A percentile compares a stretch with the other conserved stretches of the same genome.
Conservation (phyloP, 2,888 invertebrate genomes). For the Drosophila atripex region DNA sequence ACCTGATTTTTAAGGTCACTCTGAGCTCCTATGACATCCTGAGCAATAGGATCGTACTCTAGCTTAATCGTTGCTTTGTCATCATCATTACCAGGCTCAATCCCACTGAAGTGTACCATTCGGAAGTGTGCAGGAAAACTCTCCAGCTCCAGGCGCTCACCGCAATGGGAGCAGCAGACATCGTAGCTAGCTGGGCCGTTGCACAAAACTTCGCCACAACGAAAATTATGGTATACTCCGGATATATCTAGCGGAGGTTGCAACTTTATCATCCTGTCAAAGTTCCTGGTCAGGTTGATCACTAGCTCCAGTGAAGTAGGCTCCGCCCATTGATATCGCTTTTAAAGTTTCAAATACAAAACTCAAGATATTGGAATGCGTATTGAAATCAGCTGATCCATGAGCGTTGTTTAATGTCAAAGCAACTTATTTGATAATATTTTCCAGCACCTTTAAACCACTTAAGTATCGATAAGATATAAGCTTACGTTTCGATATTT, state of each 20-base stretch:
- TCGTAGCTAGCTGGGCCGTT: slow-evolving; percentile 65
- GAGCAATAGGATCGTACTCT: slow-evolving; percentile 64
- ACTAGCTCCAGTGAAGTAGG: background rate
- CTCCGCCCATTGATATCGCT: slow-evolving; percentile 49
- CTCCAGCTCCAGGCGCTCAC: slow-evolving; percentile 57
- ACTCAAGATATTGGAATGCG: background rate
- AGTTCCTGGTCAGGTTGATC: slow-evolving; percentile 2
- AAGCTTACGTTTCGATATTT: no score
- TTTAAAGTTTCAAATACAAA: background rate
- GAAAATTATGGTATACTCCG: slow-evolving; percentile 62
- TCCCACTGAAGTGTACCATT: slow-evolving; percentile 41
- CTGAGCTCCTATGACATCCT: slow-evolving; percentile 29
- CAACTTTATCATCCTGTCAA: slow-evolving; percentile 72
- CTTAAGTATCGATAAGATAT: no score
- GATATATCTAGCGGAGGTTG: slow-evolving; percentile 26
- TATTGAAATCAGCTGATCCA: background rate
- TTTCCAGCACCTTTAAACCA: no score
- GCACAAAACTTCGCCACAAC: slow-evolving; percentile 79
- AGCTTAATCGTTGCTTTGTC: slow-evolving; percentile 20
- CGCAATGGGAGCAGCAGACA: slow-evolving; percentile 74
- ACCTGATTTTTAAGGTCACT: slow-evolving; percentile 34
- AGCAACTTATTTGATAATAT: no score
- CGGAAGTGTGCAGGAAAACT: slow-evolving; percentile 72
- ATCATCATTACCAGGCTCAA: background rate
- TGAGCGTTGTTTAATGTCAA: no score